These are phyloP conservation scores for Drosophila athabasca DNA, from an alignment of 1,140 invertebrate species.

Conservation along the genomic window DNA sequence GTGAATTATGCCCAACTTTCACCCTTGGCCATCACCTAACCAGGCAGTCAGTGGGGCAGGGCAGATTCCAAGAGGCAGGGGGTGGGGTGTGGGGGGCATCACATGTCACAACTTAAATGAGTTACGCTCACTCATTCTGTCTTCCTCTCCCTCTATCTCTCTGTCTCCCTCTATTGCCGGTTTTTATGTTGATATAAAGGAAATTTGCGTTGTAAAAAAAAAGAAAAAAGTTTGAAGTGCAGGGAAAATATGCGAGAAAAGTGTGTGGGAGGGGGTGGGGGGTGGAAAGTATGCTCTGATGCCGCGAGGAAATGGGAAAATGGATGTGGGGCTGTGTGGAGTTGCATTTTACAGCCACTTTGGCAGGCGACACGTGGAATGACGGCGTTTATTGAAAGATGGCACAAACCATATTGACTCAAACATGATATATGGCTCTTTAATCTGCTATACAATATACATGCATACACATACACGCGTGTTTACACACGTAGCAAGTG, in stretches of 20 bases:
- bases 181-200: conserved; percentile 30
- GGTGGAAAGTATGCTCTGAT: not conserved
- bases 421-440: conserved; percentile 39
- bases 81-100: conserved; percentile 11
- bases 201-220: conserved; percentile 44
- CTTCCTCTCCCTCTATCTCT: too few species aligned
- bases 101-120: conserved; percentile 69
- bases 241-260: conserved; percentile 40
- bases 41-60: conserved; percentile 34
- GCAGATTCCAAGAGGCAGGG: not conserved
- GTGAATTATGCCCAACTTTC: conserved; percentile 75
- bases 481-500: too few species aligned
- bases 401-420: conserved; percentile 39
- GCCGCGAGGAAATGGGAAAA: not conserved
- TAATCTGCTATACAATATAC: conserved; percentile 3
- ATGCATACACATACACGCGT: too few species aligned
- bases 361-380: conserved; percentile 50
- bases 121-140: conserved; percentile 32
- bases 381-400: conserved; percentile 64
- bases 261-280: too few species aligned
- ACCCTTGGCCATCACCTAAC: conserved; percentile 61
- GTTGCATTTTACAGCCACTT: conserved; percentile 67
- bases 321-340: not conserved
- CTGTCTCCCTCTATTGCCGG: not conserved
- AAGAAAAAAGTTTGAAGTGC: conserved; percentile 43